Percentiles rank a stretch among this genome's conserved stretches.
phyloP scores from a whole-genome alignment of 2,797 vertebrate species.

The Catamblyrhynchus diadema region DNA sequence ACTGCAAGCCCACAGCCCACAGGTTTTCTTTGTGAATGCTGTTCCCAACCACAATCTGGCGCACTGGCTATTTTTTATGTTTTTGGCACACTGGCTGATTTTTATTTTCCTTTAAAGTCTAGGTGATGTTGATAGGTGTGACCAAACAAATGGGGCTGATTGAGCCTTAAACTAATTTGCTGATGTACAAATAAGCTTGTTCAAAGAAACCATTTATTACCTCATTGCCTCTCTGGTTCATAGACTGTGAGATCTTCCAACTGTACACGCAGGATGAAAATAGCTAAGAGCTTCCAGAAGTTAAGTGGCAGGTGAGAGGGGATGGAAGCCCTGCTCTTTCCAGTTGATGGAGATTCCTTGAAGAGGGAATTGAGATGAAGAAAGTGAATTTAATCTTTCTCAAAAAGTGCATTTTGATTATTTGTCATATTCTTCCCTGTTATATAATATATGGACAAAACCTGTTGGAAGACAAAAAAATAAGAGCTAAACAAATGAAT shows the following conservation, averaged over 20 bases:
- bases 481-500: neutral
- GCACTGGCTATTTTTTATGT: neutral
- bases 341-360: neutral
- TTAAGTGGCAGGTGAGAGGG: neutral
- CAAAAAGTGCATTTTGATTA: neutral
- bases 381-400: constrained; percentile 29
- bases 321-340: neutral
- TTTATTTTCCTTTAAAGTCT: neutral
- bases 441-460: neutral
- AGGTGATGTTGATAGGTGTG: neutral
- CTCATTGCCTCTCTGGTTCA: neutral
- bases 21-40: neutral
- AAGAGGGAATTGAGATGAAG: neutral
- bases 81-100: neutral
- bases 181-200: constrained; percentile 42
- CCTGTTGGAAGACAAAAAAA: neutral
- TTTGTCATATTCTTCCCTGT: neutral
- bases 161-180: constrained; percentile 3
- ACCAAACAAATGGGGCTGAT: neutral
- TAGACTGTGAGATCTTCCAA: neutral
- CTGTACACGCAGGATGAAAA: neutral
- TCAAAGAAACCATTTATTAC: constrained; percentile 3
- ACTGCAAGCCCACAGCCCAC: neutral
- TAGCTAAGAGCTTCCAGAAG: neutral
- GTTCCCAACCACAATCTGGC: neutral